Evolutionary conservation across 2,113 vertebrate species (phyloP).

Genomic region (Carassius carassius): DNA sequence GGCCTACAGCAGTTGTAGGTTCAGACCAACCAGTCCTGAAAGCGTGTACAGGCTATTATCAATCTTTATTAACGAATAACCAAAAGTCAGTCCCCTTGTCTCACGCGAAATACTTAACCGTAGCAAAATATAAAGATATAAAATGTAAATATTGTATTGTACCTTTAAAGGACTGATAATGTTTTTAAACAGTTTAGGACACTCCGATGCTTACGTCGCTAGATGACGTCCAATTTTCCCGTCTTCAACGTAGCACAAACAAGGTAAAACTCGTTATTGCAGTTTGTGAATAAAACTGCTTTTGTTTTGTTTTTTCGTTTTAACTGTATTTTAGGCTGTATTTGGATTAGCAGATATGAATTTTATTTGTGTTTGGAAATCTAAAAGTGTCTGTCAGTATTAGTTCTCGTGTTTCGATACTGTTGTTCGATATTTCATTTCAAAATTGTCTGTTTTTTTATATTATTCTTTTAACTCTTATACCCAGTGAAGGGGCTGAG

Average conservation of each 20-base stretch:
- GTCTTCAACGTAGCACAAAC: not conserved
- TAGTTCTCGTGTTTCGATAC: not conserved
- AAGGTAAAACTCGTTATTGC: not conserved
- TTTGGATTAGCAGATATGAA: not conserved
- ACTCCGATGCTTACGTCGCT: not conserved
- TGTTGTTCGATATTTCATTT: not conserved
- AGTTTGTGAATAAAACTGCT: not conserved
- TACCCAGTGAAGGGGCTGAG: not conserved
- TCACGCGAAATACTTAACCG: no score
- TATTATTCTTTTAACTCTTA: not conserved
- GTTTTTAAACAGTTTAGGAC: not conserved
- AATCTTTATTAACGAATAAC: not conserved
- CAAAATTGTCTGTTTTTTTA: not conserved
- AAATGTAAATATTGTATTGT: not conserved
- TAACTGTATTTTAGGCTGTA: not conserved
- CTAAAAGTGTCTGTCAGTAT: not conserved
- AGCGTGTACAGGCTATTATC: not conserved
- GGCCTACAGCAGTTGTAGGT: not conserved
- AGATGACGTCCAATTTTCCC: not conserved
- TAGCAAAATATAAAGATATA: not conserved
- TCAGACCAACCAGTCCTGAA: not conserved
- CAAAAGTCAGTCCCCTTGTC: not conserved
- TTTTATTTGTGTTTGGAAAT: not conserved
- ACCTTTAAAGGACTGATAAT: not conserved
- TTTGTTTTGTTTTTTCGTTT: not conserved